Percentiles rank a stretch among this genome's conserved stretches.
Evolutionary conservation across 2,797 vertebrate species (phyloP).

Genomic region (Astyanax mexicanus): DNA sequence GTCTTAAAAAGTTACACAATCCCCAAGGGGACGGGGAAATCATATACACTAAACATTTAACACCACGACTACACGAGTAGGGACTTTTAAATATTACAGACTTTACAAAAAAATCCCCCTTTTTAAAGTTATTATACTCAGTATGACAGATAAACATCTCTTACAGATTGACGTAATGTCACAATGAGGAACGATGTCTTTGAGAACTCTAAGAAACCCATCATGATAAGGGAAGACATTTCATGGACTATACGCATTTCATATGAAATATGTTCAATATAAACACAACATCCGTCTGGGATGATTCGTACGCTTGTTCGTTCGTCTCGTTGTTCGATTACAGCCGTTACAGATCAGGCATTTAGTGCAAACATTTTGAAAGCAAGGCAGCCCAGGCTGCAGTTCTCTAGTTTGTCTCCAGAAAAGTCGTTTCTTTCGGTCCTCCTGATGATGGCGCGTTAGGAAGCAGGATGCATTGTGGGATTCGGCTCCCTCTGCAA

Average conservation of each 20-base stretch:
- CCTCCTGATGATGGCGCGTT: conserved; percentile 35
- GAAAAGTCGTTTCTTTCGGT: conserved; percentile 72
- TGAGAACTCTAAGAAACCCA: conserved; percentile 95
- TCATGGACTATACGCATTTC: conserved; percentile 95
- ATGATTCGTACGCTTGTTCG: conserved; percentile 69
- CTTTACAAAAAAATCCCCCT: conserved; percentile 96
- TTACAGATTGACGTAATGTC: conserved; percentile 97
- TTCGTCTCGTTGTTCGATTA: conserved; percentile 62
- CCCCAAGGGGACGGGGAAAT: conserved; percentile 89
- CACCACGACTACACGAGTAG: conserved; percentile 95
- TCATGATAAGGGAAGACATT: conserved; percentile 97
- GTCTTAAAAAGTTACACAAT: conserved; percentile 99
- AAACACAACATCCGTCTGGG: conserved; percentile 90
- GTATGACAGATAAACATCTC: conserved; percentile 98
- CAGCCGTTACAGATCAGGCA: conserved; percentile 89
- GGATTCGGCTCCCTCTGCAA: conserved; percentile 32
- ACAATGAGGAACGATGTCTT: conserved; percentile 97
- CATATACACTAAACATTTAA: conserved; percentile 98
- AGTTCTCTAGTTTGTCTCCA: conserved; percentile 83
- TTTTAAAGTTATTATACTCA: conserved; percentile 97
- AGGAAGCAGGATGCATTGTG: conserved; percentile 39
- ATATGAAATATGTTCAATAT: conserved; percentile 93
- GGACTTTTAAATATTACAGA: conserved; percentile 97
- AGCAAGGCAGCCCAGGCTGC: conserved; percentile 91
- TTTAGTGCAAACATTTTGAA: conserved; percentile 93